A percentile compares a stretch with the other conserved stretches of the same genome.
Conservation (phyloP, 1,140 invertebrate genomes). For the Phymorhynchus buccinoides region DNA sequence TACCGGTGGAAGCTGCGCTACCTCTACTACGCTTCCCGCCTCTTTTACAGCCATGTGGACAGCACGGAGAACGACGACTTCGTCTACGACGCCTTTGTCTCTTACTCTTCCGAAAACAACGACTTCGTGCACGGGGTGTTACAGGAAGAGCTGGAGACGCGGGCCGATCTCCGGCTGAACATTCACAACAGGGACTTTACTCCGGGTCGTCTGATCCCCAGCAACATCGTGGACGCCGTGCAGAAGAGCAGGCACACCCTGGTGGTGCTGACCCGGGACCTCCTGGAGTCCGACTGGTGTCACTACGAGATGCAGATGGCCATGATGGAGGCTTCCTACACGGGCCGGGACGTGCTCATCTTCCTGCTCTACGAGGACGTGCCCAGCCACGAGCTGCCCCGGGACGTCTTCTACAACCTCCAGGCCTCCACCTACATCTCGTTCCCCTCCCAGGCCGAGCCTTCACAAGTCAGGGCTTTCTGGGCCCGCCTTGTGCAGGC, state of each 20-base stretch:
- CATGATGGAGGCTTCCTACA: conserved; percentile 46
- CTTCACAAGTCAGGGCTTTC: background rate
- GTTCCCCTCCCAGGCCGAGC: conserved; percentile 31
- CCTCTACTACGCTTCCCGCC: conserved; percentile 43
- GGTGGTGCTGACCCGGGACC: conserved; percentile 79
- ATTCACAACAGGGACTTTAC: conserved; percentile 60
- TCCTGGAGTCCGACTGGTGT: conserved; percentile 80
- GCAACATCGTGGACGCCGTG: conserved; percentile 78
- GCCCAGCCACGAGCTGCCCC: conserved; percentile 32
- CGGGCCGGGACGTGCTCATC: conserved; percentile 44
- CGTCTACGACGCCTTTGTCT: conserved; percentile 56
- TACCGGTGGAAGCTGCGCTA: conserved; percentile 49
- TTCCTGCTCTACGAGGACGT: conserved; percentile 49
- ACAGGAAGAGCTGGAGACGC: conserved; percentile 42
- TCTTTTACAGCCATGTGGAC: conserved; percentile 6
- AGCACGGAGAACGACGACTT: conserved; percentile 21
- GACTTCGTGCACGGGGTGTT: conserved; percentile 46
- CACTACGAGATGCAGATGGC: conserved; percentile 78
- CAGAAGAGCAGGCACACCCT: conserved; percentile 78
- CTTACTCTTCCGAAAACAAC: conserved; percentile 49
- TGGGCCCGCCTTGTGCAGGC: conserved; percentile 28
- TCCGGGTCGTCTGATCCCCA: conserved; percentile 74
- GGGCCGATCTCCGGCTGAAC: conserved; percentile 47
- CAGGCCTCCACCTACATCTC: conserved; percentile 44
- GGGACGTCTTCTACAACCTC: conserved; percentile 43